Evolutionary conservation across 2,797 vertebrate species (phyloP).

Genomic region (Poeciliopsis infans): DNA sequence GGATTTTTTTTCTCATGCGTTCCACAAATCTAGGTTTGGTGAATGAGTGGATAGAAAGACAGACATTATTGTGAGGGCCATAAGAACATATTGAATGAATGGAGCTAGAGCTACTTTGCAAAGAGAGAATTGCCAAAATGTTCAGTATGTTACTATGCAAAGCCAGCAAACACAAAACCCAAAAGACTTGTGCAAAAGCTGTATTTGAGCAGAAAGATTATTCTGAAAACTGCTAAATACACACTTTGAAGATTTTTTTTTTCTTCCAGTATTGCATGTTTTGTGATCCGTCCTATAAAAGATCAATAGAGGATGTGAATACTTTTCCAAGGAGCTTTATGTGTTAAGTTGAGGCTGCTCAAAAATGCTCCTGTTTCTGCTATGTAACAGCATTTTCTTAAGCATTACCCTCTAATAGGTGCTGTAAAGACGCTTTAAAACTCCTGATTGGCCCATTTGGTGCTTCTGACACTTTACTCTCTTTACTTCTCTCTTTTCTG

Average conservation of each 20-base stretch:
- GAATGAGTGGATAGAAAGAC: neutral
- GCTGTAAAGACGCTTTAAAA: conserved; percentile 41
- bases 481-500: conserved; percentile 12
- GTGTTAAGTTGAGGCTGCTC: neutral
- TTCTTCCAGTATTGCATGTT: neutral
- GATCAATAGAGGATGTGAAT: neutral
- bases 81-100: neutral
- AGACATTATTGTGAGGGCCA: neutral
- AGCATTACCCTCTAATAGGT: conserved; percentile 40
- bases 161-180: too few species aligned
- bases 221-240: neutral
- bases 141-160: neutral
- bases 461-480: conserved; percentile 28
- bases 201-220: neutral
- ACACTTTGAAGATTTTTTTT: neutral
- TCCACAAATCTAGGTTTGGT: neutral
- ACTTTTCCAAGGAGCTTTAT: neutral
- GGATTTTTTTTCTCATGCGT: neutral
- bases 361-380: conserved; percentile 3
- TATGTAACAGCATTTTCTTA: conserved; percentile 7
- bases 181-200: neutral
- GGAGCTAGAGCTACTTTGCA: neutral
- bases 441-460: conserved; percentile 31
- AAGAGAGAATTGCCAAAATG: neutral
- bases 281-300: neutral